Base-by-base conservation (phyloP, 2,888 invertebrate genomes). In the Carabus problematicus region DNA sequence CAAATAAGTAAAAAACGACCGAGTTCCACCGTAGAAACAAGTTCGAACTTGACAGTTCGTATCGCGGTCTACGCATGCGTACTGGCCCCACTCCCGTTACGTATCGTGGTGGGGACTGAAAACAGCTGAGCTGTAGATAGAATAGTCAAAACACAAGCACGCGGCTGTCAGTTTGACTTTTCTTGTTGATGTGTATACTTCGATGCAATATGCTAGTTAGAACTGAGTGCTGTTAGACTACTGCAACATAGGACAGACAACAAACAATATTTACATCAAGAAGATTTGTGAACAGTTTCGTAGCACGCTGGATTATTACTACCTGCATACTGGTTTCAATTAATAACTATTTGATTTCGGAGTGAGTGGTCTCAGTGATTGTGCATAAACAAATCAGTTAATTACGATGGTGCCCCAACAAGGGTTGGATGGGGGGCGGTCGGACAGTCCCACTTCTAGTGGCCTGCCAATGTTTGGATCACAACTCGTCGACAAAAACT, bases 401-500 rank as follows among this genome's bases (percentile, higher is more conserved):
- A 39, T 56, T 39, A 56, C 12, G 81, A 91, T 91, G 91, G 91
- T 91, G 86, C 91, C 91, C 77, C 91, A 91, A 83, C 90, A 91
- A 71, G 74, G 73, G 64, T 82, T 85, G 78, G 84, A 85, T 81
- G 84, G 84, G 79, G 84, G 84, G 76, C 79, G 85, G 78, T 85
- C 85, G 76, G 83, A 85, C 82, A 85, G 86, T 75, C 87, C 88
- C 71, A 85, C 88, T 66, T 85, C 86, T 79, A 87, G 86, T 81
- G 87, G 87, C 77, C 84, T 86, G 75, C 89, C 90, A 74, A 86
- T 92, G 79, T 97, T 97, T 84, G 96, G 97, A 76, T 97, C 96
- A 70, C 92, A 94, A 82, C 87, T 91, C 77, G 92, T 97, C 82
- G 91, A 93, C 85, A 91, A 93, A 83, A 92, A 93, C 82, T 96